phyloP scores from a whole-genome alignment of 2,888 invertebrate species.

The Dryococelus australis region DNA sequence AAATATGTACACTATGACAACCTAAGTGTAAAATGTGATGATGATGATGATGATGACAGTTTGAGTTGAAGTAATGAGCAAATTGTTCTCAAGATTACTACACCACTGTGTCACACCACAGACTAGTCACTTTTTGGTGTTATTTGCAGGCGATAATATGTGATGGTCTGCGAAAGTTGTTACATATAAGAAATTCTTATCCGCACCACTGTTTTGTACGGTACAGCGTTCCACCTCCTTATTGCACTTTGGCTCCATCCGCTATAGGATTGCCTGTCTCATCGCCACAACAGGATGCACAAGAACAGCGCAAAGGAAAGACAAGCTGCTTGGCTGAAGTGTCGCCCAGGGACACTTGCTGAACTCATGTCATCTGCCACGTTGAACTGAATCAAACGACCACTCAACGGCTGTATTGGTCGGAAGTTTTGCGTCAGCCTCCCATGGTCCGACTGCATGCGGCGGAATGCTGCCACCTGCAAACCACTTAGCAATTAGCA shows the following conservation, averaged over 20 bases:
- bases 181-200: too few relatives aligned
- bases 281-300: not conserved
- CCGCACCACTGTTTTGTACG: too few relatives aligned
- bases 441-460: slow-evolving; percentile 70
- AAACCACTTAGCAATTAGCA: slow-evolving; percentile 49
- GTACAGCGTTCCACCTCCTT: too few relatives aligned
- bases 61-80: too few relatives aligned
- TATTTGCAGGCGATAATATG: not conserved
- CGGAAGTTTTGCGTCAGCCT: slow-evolving; percentile 81
- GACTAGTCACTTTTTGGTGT: not conserved
- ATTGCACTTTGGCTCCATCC: too few relatives aligned
- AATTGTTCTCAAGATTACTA: too few relatives aligned
- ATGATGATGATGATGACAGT: too few relatives aligned
- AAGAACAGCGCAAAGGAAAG: not conserved
- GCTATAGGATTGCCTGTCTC: not conserved
- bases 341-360: not conserved
- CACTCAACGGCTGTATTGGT: slow-evolving; percentile 80
- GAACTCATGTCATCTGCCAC: slow-evolving; percentile 55
- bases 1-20: too few relatives aligned
- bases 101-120: not conserved
- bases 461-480: slow-evolving; percentile 77
- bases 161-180: not conserved
- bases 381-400: slow-evolving; percentile 70
- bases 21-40: too few relatives aligned
- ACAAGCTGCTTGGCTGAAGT: not conserved